Conservation (phyloP, 2,113 vertebrate genomes). For the Microcebus lehilahytsara region DNA sequence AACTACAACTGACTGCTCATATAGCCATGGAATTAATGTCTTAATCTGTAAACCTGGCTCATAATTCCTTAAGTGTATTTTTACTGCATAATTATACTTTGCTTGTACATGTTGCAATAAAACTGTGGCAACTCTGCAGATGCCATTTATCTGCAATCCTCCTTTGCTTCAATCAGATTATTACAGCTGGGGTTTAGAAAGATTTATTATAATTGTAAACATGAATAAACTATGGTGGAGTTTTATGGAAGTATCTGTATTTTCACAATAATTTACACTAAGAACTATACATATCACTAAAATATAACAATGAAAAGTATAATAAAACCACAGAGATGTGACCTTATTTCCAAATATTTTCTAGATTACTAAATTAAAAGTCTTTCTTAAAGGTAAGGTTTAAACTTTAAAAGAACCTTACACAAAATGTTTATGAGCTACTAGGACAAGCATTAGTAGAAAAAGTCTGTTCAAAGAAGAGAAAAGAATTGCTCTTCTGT, state of each 20-base stretch:
- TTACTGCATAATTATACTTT: slow-evolving; percentile 58
- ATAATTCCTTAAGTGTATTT: slow-evolving; percentile 39
- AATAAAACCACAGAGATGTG: slow-evolving; percentile 1
- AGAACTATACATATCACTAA: not conserved
- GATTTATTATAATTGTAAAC: slow-evolving; percentile 67
- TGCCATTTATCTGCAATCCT: not conserved
- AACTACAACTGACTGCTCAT: not conserved
- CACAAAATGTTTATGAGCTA: slow-evolving; percentile 3
- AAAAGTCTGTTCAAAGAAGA: not conserved
- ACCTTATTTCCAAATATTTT: slow-evolving; percentile 52
- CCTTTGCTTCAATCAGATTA: slow-evolving; percentile 57
- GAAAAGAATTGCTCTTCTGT: not conserved
- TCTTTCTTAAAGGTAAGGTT: not conserved
- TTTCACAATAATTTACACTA: slow-evolving; percentile 53
- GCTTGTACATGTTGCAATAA: slow-evolving; percentile 48
- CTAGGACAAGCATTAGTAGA: not conserved
- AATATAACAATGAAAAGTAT: slow-evolving; percentile 50
- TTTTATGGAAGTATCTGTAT: slow-evolving; percentile 64
- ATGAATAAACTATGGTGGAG: slow-evolving; percentile 58
- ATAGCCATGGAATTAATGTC: slow-evolving; percentile 1
- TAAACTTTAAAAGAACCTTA: not conserved
- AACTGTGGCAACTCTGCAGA: slow-evolving; percentile 50
- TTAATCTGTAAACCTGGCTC: slow-evolving; percentile 51
- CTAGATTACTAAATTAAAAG: slow-evolving; percentile 38
- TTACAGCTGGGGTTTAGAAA: slow-evolving; percentile 53